Evolutionary conservation across 2,113 vertebrate species (phyloP).

Genomic region (Falco punctatus): DNA sequence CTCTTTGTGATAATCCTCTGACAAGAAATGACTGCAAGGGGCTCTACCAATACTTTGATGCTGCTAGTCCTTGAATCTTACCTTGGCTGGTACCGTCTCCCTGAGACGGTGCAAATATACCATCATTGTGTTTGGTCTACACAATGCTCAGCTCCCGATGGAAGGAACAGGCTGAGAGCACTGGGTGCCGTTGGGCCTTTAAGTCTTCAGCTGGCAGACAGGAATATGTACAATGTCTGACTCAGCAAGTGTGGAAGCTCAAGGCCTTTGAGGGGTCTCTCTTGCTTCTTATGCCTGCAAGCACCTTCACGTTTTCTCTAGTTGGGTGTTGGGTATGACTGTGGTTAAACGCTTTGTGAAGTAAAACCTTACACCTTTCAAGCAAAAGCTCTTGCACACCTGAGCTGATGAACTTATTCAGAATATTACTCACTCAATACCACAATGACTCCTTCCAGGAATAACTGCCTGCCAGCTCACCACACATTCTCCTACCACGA

Average conservation of each 20-base stretch:
- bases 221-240: neutral
- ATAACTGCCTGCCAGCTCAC: neutral
- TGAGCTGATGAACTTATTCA: neutral
- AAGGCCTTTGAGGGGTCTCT: neutral
- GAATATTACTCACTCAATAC: neutral
- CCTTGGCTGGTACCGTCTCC: neutral
- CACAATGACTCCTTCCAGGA: neutral
- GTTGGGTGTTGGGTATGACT: neutral
- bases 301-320: neutral
- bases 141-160: neutral
- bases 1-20: neutral
- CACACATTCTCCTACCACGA: neutral
- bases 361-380: neutral
- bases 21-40: neutral
- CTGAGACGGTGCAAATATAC: neutral
- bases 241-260: neutral
- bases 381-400: neutral
- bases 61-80: neutral
- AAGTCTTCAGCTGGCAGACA: neutral
- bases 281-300: neutral
- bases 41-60: neutral
- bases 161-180: neutral
- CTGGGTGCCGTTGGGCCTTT: neutral
- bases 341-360: neutral
- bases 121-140: neutral